Conservation (phyloP, 2,113 vertebrate genomes). For the Brachyhypopomus occidentalis region DNA sequence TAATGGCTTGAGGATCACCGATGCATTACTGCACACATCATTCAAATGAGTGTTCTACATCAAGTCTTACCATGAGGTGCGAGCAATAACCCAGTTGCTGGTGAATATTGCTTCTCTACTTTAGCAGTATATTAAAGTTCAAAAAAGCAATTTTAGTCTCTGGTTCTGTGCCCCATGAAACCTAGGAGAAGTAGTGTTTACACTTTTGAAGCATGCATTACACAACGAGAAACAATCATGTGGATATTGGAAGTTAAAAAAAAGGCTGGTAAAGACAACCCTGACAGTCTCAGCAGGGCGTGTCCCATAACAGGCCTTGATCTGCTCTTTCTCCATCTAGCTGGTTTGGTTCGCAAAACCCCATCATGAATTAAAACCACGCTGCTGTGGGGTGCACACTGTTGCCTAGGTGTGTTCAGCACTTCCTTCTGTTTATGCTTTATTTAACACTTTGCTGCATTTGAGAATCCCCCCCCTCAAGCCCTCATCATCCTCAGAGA, state of each 20-base stretch:
- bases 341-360: conserved; percentile 63
- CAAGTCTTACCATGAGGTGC: no score
- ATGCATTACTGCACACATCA: no score
- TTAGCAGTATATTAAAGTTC: no score
- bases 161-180: conserved; percentile 58
- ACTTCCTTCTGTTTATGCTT: conserved; percentile 74
- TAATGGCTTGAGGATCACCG: no score
- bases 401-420: conserved; percentile 70
- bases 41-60: no score
- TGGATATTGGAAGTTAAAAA: conserved; percentile 53
- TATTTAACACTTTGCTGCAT: conserved; percentile 73
- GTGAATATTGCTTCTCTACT: no score
- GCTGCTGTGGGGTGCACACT: conserved; percentile 70
- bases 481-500: conserved; percentile 50
- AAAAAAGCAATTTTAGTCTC: no score
- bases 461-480: conserved; percentile 61
- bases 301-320: conserved; percentile 73
- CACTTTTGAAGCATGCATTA: no score
- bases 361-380: conserved; percentile 75
- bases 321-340: conserved; percentile 75
- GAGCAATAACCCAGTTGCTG: no score
- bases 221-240: no score
- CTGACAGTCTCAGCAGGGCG: conserved; percentile 59
- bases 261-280: conserved; percentile 55
- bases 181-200: no score